A percentile compares a stretch with the other conserved stretches of the same genome.
These are phyloP conservation scores for Neostethus bicornis DNA, from an alignment of 2,797 vertebrate genomes.

Conservation along the genomic window DNA sequence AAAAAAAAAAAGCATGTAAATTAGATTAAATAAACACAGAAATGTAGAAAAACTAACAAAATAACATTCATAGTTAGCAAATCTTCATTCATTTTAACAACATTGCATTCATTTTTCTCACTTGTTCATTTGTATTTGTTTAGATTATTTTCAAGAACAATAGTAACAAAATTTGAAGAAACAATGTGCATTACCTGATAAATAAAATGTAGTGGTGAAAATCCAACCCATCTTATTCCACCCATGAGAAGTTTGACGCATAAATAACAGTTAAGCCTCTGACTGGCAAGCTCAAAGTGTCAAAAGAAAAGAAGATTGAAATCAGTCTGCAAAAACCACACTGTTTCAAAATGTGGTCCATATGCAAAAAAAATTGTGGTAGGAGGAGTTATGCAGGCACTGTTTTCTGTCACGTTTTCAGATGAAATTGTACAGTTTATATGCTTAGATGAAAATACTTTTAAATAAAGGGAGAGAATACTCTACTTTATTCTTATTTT, in stretches of 20 bases:
- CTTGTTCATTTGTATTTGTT: too few relatives aligned
- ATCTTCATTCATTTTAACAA: too few relatives aligned
- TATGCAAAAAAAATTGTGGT: slow-evolving; percentile 35
- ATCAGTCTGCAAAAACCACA: slow-evolving; percentile 20
- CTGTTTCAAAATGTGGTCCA: background rate
- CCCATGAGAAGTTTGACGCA: background rate
- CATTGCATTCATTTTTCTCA: too few relatives aligned
- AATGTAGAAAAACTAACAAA: too few relatives aligned
- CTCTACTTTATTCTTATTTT: too few relatives aligned
- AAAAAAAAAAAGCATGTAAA: too few relatives aligned
- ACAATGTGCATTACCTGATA: slow-evolving; percentile 57
- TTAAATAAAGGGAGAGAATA: too few relatives aligned
- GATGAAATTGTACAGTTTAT: too few relatives aligned
- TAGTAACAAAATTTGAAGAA: background rate
- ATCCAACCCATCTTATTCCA: slow-evolving; percentile 50
- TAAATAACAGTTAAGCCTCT: background rate
- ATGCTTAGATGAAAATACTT: too few relatives aligned
- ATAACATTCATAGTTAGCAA: too few relatives aligned
- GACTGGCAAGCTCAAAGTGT: background rate
- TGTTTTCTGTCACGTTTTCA: background rate
- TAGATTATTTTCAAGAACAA: too few relatives aligned
- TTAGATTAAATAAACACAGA: too few relatives aligned
- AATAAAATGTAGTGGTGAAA: slow-evolving; percentile 20
- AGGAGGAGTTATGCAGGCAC: slow-evolving; percentile 34
- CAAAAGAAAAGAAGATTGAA: slow-evolving; percentile 1